Evolutionary conservation across 1,140 invertebrate species (phyloP).

Genomic region (Camponotus pennsylvanicus): DNA sequence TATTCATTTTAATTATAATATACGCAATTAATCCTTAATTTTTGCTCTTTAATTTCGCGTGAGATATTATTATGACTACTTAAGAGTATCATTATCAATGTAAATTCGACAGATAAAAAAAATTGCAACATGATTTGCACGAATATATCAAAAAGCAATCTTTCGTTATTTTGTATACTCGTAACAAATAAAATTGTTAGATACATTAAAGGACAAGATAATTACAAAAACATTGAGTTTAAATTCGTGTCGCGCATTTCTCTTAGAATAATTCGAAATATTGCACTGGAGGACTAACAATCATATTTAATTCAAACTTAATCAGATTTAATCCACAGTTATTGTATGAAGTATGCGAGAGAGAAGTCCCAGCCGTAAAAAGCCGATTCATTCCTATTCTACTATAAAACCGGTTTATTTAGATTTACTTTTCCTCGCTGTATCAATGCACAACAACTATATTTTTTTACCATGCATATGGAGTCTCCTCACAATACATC

Average conservation of each 20-base stretch:
- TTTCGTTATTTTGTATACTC: neutral
- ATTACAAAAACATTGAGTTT: neutral
- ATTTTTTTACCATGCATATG: neutral
- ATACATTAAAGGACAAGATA: neutral
- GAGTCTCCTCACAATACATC: neutral
- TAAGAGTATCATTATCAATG: neutral
- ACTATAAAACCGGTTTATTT: constrained; percentile 15
- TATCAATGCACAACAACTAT: neutral
- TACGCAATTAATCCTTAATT: neutral
- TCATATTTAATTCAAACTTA: no score
- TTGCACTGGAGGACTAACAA: neutral
- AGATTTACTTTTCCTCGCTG: neutral
- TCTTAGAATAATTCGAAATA: neutral
- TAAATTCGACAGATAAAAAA: neutral
- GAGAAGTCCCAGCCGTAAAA: constrained; percentile 5
- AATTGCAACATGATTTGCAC: no score
- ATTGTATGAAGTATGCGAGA: neutral
- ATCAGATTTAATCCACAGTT: constrained; percentile 23
- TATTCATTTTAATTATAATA: neutral
- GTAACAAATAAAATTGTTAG: neutral
- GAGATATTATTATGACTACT: neutral
- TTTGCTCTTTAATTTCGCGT: neutral
- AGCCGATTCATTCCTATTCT: constrained; percentile 1
- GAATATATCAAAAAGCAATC: no score
- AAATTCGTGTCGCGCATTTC: neutral